Evolutionary conservation across 2,888 invertebrate species (phyloP), one percentile per base, ranked within the genome.

Genomic region (Eupithecia subfuscata): DNA sequence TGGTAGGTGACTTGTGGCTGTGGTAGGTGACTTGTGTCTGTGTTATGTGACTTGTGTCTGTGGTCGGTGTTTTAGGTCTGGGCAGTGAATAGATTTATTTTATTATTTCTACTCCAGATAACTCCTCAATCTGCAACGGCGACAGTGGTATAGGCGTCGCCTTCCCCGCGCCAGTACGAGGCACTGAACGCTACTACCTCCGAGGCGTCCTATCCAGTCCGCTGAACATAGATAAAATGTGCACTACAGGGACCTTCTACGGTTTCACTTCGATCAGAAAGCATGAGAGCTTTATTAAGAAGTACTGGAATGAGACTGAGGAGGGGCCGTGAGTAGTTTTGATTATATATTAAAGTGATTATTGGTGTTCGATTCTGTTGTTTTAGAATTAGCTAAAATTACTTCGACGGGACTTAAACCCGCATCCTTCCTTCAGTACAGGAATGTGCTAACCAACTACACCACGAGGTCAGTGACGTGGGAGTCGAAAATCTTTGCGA

Each of bases 281-380:
- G 56, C 74, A 77, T 12, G 77, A 72, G 70, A 77, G 70, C 63
- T 77, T 77, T 22, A 77, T 77, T 30, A 72, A 60, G 34, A 73
- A 72, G 34, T 71, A 77, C n/a, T 74, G 77, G 74, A 77, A 74
- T 8, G 74, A 72, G 7, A 60, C 76, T 1, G 30, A 64, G n/a
- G 76, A 69, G 8, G 18, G 56, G 6, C 73, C 75, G 75, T 75
- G 16, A 75, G 75, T 60, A 64, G 8, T 25, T 18, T 70, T 52
- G 52, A 48, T 6, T 18, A 18, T 7, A 30, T 1, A 30, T 30
- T 30, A 30, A 2, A 30, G 30, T 30, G n/a, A n/a, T n/a, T n/a
- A n/a, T n/a, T n/a, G n/a, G n/a, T n/a, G n/a, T n/a, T n/a, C n/a
- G n/a, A n/a, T n/a, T n/a, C n/a, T n/a, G n/a, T n/a, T n/a, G n/a